Base-by-base conservation (phyloP, 2,888 invertebrate genomes). In the Eupsilia transversa region DNA sequence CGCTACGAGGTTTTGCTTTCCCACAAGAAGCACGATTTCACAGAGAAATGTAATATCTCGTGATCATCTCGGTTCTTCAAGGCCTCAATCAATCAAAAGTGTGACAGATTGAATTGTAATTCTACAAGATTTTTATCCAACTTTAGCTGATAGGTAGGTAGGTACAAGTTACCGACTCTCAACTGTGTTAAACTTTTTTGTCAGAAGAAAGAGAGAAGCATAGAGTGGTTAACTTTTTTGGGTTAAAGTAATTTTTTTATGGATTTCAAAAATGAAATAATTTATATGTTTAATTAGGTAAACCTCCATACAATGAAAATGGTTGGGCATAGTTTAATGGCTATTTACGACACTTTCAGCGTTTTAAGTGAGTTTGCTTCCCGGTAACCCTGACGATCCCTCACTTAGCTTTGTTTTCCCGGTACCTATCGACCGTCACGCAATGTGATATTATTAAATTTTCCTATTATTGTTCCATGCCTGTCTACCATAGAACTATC, bases 331-430 rank as follows among this genome's bases (percentile, higher is more conserved):
- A 30, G 54, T 6, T 6, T 71, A 10, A n/a, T 72, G 6, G 6
- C 10, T 59, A 20, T 63, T 75, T 57, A 66, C 54, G 14, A 54
- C 9, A 65, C 20, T 59, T 46, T 35, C 23, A 60, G 43, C 14
- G 61, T 67, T 46, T 57, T 76, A 73, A n/a, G 23, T 72, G 52
- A 80, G 88, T 89, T 90, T 87, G 83, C 70, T 74, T 89, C 83
- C 87, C 77, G 88, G 93, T 94, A 89, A 90, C 94, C 92, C 87
- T 87, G 91, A 91, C 87, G 86, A 94, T 92, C 89, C 91, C 88
- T 72, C 46, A 72, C 85, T 77, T 80, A 70, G 72, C 71, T 73
- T 82, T 64, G 60, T 73, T 69, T 86, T 82, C 84, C 84, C 75
- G 9, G 65, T 91, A 93, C 92, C 86, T 92, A 92, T 93, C 86